A percentile compares a stretch with the other conserved stretches of the same genome.
Conservation (phyloP, 2,797 vertebrate genomes). For the Gobionotothen gibberifrons region DNA sequence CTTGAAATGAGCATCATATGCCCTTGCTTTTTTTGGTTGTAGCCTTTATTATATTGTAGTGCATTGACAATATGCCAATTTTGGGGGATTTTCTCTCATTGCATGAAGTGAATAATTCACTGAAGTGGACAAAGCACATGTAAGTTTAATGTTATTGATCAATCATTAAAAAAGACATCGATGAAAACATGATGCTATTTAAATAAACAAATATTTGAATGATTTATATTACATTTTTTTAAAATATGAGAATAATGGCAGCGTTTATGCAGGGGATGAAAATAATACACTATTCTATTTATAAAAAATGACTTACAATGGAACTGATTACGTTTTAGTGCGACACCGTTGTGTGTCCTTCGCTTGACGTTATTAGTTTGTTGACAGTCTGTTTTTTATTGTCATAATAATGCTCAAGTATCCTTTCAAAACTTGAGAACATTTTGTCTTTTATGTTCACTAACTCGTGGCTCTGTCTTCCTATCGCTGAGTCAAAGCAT, state of each 20-base stretch:
- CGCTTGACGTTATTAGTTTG: background rate
- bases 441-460: background rate
- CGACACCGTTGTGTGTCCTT: background rate
- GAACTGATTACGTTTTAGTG: background rate
- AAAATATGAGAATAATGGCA: background rate
- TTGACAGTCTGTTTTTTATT: background rate
- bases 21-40: background rate
- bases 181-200: background rate
- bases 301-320: background rate
- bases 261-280: background rate
- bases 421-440: background rate
- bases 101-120: conserved; percentile 17
- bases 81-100: background rate
- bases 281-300: background rate
- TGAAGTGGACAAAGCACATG: conserved; percentile 1
- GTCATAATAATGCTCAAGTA: background rate
- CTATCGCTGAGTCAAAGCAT: background rate
- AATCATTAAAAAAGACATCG: background rate
- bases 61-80: background rate
- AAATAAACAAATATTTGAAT: too few relatives aligned
- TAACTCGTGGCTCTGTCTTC: background rate
- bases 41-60: background rate
- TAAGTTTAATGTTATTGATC: conserved; percentile 1
- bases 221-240: too few relatives aligned
- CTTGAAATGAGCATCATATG: too few relatives aligned